Conservation (phyloP, 2,113 vertebrate genomes). For the Bubo scandiacus region DNA sequence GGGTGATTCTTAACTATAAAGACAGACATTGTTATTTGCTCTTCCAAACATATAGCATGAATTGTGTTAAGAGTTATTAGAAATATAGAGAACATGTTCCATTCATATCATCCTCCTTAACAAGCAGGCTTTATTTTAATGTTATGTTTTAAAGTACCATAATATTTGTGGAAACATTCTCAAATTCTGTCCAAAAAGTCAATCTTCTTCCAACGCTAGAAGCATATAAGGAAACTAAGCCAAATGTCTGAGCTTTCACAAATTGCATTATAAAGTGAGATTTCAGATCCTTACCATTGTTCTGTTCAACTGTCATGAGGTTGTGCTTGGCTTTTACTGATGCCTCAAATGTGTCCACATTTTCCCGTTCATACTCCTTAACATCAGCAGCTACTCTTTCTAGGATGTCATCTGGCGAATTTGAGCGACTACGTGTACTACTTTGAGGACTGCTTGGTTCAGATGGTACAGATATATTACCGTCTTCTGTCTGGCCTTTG, state of each 20-base stretch:
- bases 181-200: background rate
- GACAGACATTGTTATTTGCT: background rate
- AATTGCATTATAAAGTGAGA: background rate
- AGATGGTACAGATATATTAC: conserved; percentile 86
- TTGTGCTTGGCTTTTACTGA: conserved; percentile 97
- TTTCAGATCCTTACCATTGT: conserved; percentile 82
- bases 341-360: conserved; percentile 94
- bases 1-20: background rate
- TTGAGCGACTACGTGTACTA: conserved; percentile 90
- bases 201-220: background rate
- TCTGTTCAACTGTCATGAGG: conserved; percentile 92
- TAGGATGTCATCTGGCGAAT: conserved; percentile 93
- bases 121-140: background rate
- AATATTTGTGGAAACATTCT: background rate
- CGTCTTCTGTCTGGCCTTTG: conserved; percentile 87
- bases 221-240: background rate
- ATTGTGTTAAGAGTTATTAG: background rate
- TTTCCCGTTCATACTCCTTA: conserved; percentile 96
- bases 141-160: background rate
- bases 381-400: conserved; percentile 95
- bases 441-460: conserved; percentile 98
- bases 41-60: background rate
- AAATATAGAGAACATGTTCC: background rate
- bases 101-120: background rate
- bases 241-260: background rate